Conservation (phyloP, 2,113 vertebrate genomes). For the Otis tarda region DNA sequence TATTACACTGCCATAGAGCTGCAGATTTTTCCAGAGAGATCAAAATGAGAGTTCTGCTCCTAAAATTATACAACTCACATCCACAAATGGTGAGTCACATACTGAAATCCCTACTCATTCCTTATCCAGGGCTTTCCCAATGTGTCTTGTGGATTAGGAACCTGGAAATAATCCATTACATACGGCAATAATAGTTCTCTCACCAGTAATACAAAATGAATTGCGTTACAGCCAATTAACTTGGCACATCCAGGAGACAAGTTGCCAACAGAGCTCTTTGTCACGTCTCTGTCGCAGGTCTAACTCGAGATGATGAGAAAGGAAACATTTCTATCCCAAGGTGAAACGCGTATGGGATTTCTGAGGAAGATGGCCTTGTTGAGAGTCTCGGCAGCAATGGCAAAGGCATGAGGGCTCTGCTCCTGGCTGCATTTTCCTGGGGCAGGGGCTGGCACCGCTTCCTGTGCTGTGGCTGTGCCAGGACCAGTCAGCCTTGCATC, state of each 20-base stretch:
- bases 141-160: background rate
- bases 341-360: background rate
- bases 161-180: background rate
- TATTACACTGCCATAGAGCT: background rate
- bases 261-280: accelerated
- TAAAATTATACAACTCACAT: background rate
- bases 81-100: background rate
- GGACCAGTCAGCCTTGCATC: background rate
- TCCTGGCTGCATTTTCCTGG: background rate
- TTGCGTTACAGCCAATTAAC: background rate
- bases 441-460: background rate
- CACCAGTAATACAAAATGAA: background rate
- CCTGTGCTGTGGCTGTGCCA: background rate
- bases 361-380: background rate
- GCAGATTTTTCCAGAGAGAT: background rate
- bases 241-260: background rate
- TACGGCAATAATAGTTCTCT: background rate
- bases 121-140: background rate
- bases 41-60: background rate
- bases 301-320: background rate
- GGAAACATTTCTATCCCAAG: background rate
- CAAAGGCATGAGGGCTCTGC: accelerated
- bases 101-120: background rate
- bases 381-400: background rate
- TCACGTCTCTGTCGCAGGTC: accelerated